Conservation (phyloP, 2,797 vertebrate genomes). For the Tadarida brasiliensis region DNA sequence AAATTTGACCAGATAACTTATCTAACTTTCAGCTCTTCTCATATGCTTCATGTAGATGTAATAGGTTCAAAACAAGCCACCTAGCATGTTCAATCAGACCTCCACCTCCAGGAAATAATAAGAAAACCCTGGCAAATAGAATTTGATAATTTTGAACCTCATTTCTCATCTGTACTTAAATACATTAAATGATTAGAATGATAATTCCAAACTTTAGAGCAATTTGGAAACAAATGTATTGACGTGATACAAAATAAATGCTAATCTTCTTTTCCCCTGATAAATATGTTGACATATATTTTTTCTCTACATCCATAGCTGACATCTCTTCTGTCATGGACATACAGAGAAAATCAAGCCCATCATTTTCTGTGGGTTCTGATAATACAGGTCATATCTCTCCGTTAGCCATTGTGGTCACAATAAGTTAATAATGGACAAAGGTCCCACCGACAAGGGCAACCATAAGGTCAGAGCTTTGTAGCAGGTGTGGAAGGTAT, state of each 20-base stretch:
- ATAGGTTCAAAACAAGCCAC: background rate
- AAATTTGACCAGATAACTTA: background rate
- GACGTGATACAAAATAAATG: background rate
- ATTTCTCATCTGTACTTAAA: background rate
- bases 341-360: background rate
- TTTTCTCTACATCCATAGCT: background rate
- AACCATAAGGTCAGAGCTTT: slow-evolving; percentile 46
- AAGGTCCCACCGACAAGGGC: slow-evolving; percentile 55
- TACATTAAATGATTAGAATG: background rate
- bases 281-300: background rate
- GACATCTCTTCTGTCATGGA: background rate
- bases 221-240: background rate
- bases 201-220: background rate
- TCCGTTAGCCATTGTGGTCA: slow-evolving; percentile 52
- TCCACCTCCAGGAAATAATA: background rate
- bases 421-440: slow-evolving; percentile 55
- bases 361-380: slow-evolving; percentile 22
- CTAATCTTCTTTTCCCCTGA: background rate
- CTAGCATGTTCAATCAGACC: slow-evolving; percentile 5
- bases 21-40: background rate
- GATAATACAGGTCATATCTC: background rate
- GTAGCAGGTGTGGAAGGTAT: background rate
- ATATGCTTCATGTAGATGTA: background rate
- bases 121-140: background rate
- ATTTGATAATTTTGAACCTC: background rate